Base-by-base conservation (phyloP, 2,113 vertebrate species). In the Pteruthius melanotis region DNA sequence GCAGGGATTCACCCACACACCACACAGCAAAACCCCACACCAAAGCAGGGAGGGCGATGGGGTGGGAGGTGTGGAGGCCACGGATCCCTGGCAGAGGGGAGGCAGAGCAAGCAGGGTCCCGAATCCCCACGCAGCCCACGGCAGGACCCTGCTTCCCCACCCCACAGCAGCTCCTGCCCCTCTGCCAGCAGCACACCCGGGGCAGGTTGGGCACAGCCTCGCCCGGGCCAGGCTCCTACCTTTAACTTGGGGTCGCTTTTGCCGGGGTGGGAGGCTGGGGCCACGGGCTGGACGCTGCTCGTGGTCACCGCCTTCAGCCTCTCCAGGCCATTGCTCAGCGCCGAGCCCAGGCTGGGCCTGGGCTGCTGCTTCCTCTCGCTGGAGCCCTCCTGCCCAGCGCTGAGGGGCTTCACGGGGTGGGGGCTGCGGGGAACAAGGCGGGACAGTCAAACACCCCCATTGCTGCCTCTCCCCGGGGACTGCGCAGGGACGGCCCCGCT, bases 321-420 rank as follows among this genome's bases (percentile, higher is more conserved):
- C 97, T 99, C 99, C 94, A 99, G 97, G 45, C 98, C 98, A 2
- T 98, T 98, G 97, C 96, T 98, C 89, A 99, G 97, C 9, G 98
- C 98, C 0, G 98, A 98, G 3, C 96, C 89, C 95, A 97, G 91
- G 52, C 98, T 98, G 86, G 95, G 96, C n/a, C 98, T 97, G 75
- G 97, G 94, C 40, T 97, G 96, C 92, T 98, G 95, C 79, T 96
- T 98, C 97, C 98, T 98, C 93, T 99, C 98, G 0, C 97, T 80
- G 63, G 93, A 89, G 61, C 47, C 64, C 65, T 97, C 97, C 31
- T 89, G 94, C 4, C 74, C 86, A 5, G 98, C 83, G 7, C 97
- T 99, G 96, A 99, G 98, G 66, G 99, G 99, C 96, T 98, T 99
- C 98, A 99, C 99, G 0, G 97, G 98, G 90, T 99, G 99, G 24